These are phyloP conservation scores for Meteorus cinctellus DNA, from an alignment of 2,888 invertebrate genomes.

Conservation along the genomic window DNA sequence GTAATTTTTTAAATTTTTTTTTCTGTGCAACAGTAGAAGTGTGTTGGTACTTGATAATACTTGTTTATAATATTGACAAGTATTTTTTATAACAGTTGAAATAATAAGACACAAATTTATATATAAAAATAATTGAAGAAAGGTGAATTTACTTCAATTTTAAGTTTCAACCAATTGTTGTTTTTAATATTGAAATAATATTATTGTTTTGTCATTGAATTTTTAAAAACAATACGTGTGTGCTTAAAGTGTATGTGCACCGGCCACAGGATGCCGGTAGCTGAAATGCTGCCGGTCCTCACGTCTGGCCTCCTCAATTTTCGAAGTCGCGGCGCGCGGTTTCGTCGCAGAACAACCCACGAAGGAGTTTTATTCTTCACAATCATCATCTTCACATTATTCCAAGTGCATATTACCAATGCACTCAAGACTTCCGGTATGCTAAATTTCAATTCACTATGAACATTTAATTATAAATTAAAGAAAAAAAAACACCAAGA, in stretches of 20 bases:
- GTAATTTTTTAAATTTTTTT: not conserved
- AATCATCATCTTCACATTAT: slow-evolving; percentile 41
- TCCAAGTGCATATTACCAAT: slow-evolving; percentile 45
- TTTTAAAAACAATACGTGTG: slow-evolving; percentile 39
- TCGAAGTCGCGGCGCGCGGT: slow-evolving; percentile 38
- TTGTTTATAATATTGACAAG: slow-evolving; percentile 7
- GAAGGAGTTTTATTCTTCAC: slow-evolving; percentile 44
- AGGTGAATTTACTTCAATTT: not conserved
- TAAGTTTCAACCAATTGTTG: not conserved
- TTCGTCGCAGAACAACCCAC: slow-evolving; percentile 41
- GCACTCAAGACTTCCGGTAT: slow-evolving; percentile 48
- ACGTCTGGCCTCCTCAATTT: slow-evolving; percentile 57
- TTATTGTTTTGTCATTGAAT: slow-evolving; percentile 27
- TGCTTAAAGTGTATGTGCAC: slow-evolving; percentile 53
- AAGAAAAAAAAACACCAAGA: not conserved
- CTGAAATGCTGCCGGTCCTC: slow-evolving; percentile 64
- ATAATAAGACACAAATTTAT: not conserved
- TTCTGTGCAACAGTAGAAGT: slow-evolving; percentile 5
- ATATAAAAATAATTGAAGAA: not conserved
- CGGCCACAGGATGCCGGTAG: slow-evolving; percentile 67
- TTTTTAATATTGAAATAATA: slow-evolving; percentile 15
- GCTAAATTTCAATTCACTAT: not conserved
- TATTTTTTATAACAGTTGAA: not conserved
- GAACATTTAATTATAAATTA: not conserved
- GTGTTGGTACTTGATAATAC: not conserved